phyloP scores from a whole-genome alignment of 2,113 vertebrate species.

The Erythrolamprus reginae region DNA sequence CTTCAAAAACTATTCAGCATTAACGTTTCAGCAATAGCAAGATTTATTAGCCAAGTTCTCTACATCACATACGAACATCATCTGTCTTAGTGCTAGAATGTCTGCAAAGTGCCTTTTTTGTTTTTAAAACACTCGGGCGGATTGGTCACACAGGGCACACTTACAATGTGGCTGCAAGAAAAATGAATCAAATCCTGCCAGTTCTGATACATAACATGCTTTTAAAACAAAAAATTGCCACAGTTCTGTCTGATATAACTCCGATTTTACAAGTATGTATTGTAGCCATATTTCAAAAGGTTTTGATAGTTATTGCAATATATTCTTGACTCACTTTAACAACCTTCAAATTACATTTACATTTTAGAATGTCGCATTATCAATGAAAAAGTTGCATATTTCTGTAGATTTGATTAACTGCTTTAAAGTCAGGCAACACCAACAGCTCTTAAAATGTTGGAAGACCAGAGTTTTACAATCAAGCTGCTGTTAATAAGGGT shows the following conservation, averaged over 20 bases:
- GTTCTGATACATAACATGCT: conserved; percentile 22
- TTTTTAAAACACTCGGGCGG: conserved; percentile 33
- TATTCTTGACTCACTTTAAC: conserved; percentile 54
- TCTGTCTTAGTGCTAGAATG: conserved; percentile 24
- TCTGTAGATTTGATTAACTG: conserved; percentile 33
- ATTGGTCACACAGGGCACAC: conserved; percentile 13
- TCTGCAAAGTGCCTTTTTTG: conserved; percentile 30
- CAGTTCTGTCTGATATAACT: conserved; percentile 39
- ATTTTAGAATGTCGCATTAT: conserved; percentile 53
- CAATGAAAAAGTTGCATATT: conserved; percentile 53
- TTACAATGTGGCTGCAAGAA: conserved; percentile 41
- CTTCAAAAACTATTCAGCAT: conserved; percentile 31
- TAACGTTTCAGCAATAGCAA: conserved; percentile 14
- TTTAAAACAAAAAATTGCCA: conserved; percentile 36
- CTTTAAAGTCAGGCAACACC: conserved; percentile 45
- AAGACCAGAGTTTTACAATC: neutral
- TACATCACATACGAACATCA: conserved; percentile 28
- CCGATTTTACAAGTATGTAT: conserved; percentile 27
- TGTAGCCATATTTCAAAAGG: conserved; percentile 39
- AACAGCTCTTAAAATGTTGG: conserved; percentile 56
- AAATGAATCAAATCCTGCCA: conserved; percentile 39
- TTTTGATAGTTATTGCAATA: conserved; percentile 29
- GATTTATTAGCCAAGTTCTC: conserved; percentile 29
- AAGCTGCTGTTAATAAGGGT: too few relatives aligned
- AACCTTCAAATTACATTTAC: conserved; percentile 54